Base-by-base conservation (phyloP, 92 coral and sea anemone genomes). In the Parazoanthus swiftii region DNA sequence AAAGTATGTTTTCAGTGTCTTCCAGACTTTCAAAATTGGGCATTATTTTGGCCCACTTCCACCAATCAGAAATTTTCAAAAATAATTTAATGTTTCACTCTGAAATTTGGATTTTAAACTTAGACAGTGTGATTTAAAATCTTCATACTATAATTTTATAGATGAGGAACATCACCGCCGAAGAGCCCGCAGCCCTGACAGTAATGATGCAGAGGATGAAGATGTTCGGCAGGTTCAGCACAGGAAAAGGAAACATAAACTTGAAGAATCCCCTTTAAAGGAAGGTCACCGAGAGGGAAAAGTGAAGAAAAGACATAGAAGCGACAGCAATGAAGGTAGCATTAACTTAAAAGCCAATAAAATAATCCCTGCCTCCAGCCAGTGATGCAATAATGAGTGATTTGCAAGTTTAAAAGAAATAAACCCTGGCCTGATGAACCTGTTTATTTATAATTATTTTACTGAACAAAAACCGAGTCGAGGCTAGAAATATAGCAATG, bases 151-250 rank as follows among this genome's bases (percentile, higher is more conserved):
- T 13, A 11, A 33, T n/a, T 46, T 71, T 84, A 1, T 74, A 95
- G 98, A 93, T 86, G 98, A 95, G 36, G 89, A 87, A 51, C 89
- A 35, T 25, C 88, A 85, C n/a, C 88, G 33, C 8, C 86, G 86
- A 65, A 86, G 95, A 29, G 91, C 95, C 15, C 93, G 91, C 68
- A 95, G 98, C 86, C 85, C 91, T 43, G 98, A 95, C 85, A 93
- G 96, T 46, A 54, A 90, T 65, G 98, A 93, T 15, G 85, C 86
- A 39, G 98, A 89, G 50, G 91, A 73, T 42, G 95, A 88, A 25
- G 93, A 92, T 35, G 91, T 90, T 76, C 79, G 88, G 33, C 91
- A 93, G 85, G 58, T 88, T 15, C 82, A 90, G 8, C 93, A 88
- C 33, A 94, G 92, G 54, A 91, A 94, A 87, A 92, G 94, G 88